phyloP scores from a whole-genome alignment of 2,888 invertebrate genomes.

The Calephelis perditalis region DNA sequence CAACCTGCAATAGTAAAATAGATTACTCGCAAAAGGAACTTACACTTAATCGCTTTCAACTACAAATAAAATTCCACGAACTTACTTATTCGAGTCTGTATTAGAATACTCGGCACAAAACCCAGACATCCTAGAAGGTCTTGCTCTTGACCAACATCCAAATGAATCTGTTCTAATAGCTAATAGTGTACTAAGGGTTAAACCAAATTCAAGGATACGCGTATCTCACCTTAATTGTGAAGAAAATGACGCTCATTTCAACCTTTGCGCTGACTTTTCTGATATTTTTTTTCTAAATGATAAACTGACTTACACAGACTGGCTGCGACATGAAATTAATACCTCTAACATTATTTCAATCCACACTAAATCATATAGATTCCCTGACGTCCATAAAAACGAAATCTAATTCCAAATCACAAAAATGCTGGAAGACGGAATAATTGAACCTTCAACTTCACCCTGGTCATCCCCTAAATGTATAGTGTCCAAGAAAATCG shows the following conservation, averaged over 20 bases:
- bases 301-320: background rate
- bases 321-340: background rate
- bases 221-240: too few relatives aligned
- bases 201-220: background rate
- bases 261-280: background rate
- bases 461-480: too few relatives aligned
- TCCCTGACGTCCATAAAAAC: too few relatives aligned
- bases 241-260: too few relatives aligned
- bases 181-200: background rate
- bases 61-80: background rate
- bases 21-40: background rate
- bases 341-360: too few relatives aligned
- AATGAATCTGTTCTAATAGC: background rate
- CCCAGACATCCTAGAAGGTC: background rate
- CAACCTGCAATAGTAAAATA: background rate
- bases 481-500: too few relatives aligned
- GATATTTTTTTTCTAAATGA: background rate
- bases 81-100: background rate
- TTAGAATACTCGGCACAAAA: background rate
- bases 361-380: too few relatives aligned
- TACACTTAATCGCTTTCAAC: background rate
- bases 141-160: background rate
- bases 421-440: too few relatives aligned
- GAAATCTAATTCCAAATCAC: too few relatives aligned
- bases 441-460: too few relatives aligned